Base-by-base conservation (phyloP, 2,113 vertebrate species). In the Silurus asotus region DNA sequence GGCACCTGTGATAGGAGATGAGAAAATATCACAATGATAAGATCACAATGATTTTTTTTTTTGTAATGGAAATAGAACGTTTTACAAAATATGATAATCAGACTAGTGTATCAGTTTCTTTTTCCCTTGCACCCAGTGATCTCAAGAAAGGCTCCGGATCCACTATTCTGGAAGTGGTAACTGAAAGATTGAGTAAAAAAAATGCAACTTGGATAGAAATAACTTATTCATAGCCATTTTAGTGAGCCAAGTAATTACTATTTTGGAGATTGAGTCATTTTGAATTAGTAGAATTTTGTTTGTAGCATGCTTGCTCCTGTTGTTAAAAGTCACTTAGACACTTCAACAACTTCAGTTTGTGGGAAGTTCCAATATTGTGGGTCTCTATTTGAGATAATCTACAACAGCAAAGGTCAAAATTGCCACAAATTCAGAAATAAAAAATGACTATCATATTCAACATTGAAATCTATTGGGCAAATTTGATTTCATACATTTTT, bases 1-100 rank as follows among this genome's bases (percentile, higher is more conserved):
- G 48, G 62, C 62, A 87, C 76, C 78, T 86, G 55, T 74, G 20
- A 9, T 45, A 49, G 23, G 74, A 90, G 3, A 70, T 5, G 20
- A 74, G 17, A 61, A 20, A 51, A 45, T 56, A 55, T 62, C 69
- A 67, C 7, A 76, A 4, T 28, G 4, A 77, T 11, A 65, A 28
- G 15, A 84, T 37, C 37, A 37, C 37, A 37, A 37, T 37, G 37
- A 37, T 8, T 4, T 20, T 0, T 23, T 23, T n/a, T 23, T 58
- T 25, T 6, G 17, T 84, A n/a, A 17, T 2, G 37, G 19, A 61
- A 55, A 10, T 19, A 9, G 15, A 58, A 28, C n/a, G n/a, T 58
- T 78, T 17, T 6, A 25, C 10, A 15, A 28, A 56, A 51, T 28
- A 14, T 19, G 14, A 58, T 9, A 56, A 28, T 78, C 6, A 56